Base-by-base conservation (phyloP, 1,140 invertebrate species). In the Eufriesea mexicana region DNA sequence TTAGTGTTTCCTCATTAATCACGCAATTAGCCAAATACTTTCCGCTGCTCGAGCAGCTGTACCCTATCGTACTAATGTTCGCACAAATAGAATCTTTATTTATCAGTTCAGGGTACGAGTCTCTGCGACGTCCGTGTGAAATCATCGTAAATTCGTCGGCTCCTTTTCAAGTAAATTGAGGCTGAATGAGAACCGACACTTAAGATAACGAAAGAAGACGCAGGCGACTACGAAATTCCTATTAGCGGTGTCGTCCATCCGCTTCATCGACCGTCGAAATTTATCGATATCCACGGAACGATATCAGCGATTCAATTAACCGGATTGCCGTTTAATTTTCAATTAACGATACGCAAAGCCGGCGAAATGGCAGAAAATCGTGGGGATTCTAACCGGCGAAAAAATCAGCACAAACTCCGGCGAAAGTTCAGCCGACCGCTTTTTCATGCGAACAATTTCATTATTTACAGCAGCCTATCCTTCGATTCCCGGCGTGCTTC, bases 111-210 rank as follows among this genome's bases (percentile, higher is more conserved):
- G n/a, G 25, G 14, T 51, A 45, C 25, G 35, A 72, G n/a, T 67
- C 54, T 35, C 49, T 1, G 20, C 8, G 12, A 49, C 12, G n/a
- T 23, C 18, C 18, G 10, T 18, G 47, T 28, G 55, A 54, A 42
- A 72, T 51, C 49, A 35, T 64, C 59, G 16, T 79, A 72, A 79
- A 73, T 80, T 80, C 18, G 70, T 73, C 78, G 78, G 70, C 49
- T 8, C 4, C 23, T 49, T 74, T 80, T 80, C 70, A 54, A 64
- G 14, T 73, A 74, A 74, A 80, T 74, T 64, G n/a, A 16, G 70
- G 54, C 73, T 64, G 57, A 74, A 80, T 55, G 64, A 80, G 18
- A 42, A 18, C 9, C 70, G n/a, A 64, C 47, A n/a, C 35, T 80
- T 74, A 54, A 79, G 68, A 79, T 73, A 79, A 25, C 42, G 18